Evolutionary conservation across 2,113 vertebrate species (phyloP).

Genomic region (Platycercus adscitus): DNA sequence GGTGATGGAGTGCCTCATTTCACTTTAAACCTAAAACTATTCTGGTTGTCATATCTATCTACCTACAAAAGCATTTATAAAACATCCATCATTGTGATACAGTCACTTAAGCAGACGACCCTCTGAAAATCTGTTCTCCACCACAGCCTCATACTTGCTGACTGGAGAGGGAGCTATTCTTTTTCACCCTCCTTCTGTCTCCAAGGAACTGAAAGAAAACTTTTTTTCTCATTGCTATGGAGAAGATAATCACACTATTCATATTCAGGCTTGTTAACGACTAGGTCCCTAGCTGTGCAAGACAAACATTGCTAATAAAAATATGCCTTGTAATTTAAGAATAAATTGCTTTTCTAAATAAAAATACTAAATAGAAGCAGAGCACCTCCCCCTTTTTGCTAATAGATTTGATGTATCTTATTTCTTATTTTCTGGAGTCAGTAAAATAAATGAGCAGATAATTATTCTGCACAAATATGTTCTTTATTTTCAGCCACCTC

Average conservation of each 20-base stretch:
- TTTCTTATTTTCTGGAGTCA: background rate
- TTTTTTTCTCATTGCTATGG: background rate
- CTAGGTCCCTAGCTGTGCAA: background rate
- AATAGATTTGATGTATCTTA: background rate
- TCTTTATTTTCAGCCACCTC: slow-evolving; percentile 9
- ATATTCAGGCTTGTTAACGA: background rate
- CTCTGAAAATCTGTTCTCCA: background rate
- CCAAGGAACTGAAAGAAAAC: background rate
- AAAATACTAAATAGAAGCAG: background rate
- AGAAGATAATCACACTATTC: background rate
- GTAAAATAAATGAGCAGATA: background rate
- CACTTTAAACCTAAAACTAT: slow-evolving; percentile 36
- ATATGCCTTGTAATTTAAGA: background rate
- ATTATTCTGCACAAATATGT: background rate
- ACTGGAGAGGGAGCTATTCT: slow-evolving; percentile 23
- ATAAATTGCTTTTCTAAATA: background rate
- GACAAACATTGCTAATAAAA: background rate
- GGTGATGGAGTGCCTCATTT: slow-evolving; percentile 54
- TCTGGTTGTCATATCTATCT: slow-evolving; percentile 48
- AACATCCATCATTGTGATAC: slow-evolving; percentile 30
- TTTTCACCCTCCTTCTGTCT: background rate
- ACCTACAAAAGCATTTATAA: slow-evolving; percentile 29
- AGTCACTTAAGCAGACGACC: background rate
- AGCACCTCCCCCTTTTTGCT: background rate
- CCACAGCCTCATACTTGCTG: background rate